Evolutionary conservation across 2,113 vertebrate species (phyloP).

Genomic region (Leucopternis melanops): DNA sequence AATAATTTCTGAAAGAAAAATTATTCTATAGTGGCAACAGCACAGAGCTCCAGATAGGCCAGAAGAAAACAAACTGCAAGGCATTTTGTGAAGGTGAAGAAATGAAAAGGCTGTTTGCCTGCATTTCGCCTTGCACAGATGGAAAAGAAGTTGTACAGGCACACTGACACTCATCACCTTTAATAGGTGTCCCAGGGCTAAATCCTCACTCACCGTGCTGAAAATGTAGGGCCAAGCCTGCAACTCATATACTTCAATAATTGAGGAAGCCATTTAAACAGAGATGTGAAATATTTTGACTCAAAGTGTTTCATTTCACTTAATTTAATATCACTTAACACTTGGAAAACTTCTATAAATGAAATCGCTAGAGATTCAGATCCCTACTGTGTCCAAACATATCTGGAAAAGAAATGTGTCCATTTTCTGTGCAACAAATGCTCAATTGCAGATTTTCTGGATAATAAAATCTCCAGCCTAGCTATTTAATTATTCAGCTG

Average conservation of each 20-base stretch:
- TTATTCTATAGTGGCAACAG: not conserved
- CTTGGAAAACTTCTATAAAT: constrained; percentile 49
- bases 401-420: constrained; percentile 11
- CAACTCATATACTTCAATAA: not conserved
- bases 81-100: not conserved
- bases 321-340: constrained; percentile 62
- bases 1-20: not conserved
- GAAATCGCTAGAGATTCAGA: constrained; percentile 17
- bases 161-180: not conserved
- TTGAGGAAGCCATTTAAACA: constrained; percentile 29
- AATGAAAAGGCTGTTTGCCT: constrained; percentile 1
- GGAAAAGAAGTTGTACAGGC: not conserved
- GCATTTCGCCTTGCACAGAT: not conserved
- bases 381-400: constrained; percentile 21
- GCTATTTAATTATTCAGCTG: constrained; percentile 68
- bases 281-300: constrained; percentile 42
- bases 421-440: constrained; percentile 50
- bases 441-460: constrained; percentile 42
- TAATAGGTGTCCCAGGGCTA: constrained; percentile 12
- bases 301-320: constrained; percentile 51
- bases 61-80: not conserved
- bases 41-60: not conserved
- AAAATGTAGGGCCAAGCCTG: not conserved
- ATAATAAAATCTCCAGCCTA: constrained; percentile 49
- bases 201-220: not conserved